These are phyloP conservation scores for Todiramphus saurophagus DNA, from an alignment of 2,113 vertebrate species.

Conservation along the genomic window DNA sequence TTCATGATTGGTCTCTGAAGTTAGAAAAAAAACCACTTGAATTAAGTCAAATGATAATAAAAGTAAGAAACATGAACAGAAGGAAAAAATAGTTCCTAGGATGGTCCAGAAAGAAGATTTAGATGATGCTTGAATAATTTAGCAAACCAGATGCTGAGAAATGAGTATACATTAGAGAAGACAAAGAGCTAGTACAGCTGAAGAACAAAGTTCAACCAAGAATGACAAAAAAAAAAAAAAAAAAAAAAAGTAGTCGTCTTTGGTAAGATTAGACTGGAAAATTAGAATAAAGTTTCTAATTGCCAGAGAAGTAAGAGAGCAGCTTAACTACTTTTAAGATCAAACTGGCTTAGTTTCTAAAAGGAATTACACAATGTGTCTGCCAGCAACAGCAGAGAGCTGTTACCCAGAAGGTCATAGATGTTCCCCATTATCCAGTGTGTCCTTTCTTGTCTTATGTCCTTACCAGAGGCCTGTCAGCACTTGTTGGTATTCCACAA, in stretches of 20 bases:
- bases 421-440: neutral
- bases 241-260: neutral
- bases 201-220: neutral
- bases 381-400: neutral
- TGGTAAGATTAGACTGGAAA: neutral
- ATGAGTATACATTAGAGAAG: neutral
- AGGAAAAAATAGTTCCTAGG: neutral
- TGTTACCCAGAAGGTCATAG: neutral
- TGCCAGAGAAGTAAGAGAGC: neutral
- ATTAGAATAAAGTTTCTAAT: neutral
- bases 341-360: neutral
- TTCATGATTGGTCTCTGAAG: neutral
- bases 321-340: neutral
- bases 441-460: neutral
- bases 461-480: neutral
- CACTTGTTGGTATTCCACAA: neutral
- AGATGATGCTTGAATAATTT: neutral
- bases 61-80: neutral
- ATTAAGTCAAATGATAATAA: neutral
- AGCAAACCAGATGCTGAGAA: conserved; percentile 7
- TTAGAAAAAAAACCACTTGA: neutral
- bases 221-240: neutral
- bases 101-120: neutral
- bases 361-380: neutral
- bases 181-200: neutral